Base-by-base conservation (phyloP, 2,113 vertebrate genomes). In the Cavia porcellus region DNA sequence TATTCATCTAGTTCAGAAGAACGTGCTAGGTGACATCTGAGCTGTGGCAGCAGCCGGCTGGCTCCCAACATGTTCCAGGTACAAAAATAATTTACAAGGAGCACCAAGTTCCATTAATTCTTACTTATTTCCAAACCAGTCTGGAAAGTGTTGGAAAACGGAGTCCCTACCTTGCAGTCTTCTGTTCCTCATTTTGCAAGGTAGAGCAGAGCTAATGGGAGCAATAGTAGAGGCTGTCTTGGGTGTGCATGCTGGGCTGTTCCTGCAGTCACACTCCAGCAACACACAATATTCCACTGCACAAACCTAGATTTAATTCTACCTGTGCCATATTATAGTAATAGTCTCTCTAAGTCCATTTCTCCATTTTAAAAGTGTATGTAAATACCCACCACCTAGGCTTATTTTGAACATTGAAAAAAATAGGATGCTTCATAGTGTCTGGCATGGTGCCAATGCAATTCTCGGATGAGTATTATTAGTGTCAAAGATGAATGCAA, bases 21-120 rank as follows among this genome's bases (percentile, higher is more conserved):
- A 97, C 94, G 95, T n/a, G 8, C 94, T 96, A 98, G 97, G 97
- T 97, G 97, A 96, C 93, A 97, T 96, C 94, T 89, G 97, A 98
- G 96, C 96, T 74, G 42, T 83, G 72, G 92, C 90, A 93, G 96
- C 86, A 38, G 95, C 95, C 95, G 96, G 88, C 90, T 97, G 96
- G 92, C 85, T 97, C 86, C 96, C 64, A 86, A 95, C 94, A 96
- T 91, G 96, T 96, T 96, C 92, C 96, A 96, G 95, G 87, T 88
- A 97, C 84, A 97, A 97, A 96, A 94, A 97, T 90, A 97, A 90
- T 96, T 96, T 68, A 45, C 28, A 68, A 97, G 55, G 61, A 94
- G 38, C 50, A 79, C 90, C 12, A 55, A 93, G 19, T 42, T 86
- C 81, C 35, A 89, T 66, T 93, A 89, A 97, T 96, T 95, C 42